Percentiles rank a stretch among this genome's conserved stretches.
Evolutionary conservation across 2,888 invertebrate genomes (phyloP).

Genomic region (Cyrtodaria siliqua): DNA sequence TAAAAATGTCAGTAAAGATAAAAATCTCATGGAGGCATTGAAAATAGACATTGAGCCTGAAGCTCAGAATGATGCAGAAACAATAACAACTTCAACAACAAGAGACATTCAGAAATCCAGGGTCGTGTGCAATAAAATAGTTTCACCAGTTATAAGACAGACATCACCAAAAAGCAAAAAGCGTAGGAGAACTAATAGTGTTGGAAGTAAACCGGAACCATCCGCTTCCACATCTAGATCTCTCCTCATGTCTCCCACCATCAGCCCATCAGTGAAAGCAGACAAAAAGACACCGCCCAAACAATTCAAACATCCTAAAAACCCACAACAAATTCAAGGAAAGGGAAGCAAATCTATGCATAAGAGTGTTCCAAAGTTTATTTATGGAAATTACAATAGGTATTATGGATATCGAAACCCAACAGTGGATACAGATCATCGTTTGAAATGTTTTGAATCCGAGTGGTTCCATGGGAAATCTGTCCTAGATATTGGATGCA

Average conservation of each 20-base stretch:
- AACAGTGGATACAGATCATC: slow-evolving; percentile 91
- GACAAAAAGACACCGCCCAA: slow-evolving; percentile 48
- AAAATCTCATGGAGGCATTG: slow-evolving; percentile 73
- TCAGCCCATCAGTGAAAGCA: slow-evolving; percentile 12
- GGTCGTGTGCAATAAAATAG: slow-evolving; percentile 71
- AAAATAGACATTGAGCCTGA: slow-evolving; percentile 73
- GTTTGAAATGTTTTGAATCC: slow-evolving; percentile 93
- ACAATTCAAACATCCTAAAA: slow-evolving; percentile 63
- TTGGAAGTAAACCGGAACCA: slow-evolving; percentile 61
- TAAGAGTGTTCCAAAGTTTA: slow-evolving; percentile 89
- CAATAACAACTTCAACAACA: slow-evolving; percentile 24
- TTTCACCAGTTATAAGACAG: slow-evolving; percentile 81
- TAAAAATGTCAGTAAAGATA: slow-evolving; percentile 64
- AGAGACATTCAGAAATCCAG: slow-evolving; percentile 52
- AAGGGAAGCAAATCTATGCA: slow-evolving; percentile 51
- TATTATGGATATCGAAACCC: slow-evolving; percentile 98
- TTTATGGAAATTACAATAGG: slow-evolving; percentile 98
- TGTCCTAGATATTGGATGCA: slow-evolving; percentile 98
- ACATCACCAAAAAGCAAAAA: slow-evolving; percentile 74
- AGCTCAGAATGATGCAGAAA: slow-evolving; percentile 7
- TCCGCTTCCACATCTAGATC: slow-evolving; percentile 54
- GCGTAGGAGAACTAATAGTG: slow-evolving; percentile 75
- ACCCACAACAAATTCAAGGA: slow-evolving; percentile 23
- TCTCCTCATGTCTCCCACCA: slow-evolving; percentile 52
- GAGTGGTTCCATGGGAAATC: slow-evolving; percentile 96